Base-by-base conservation (phyloP, 2,797 vertebrate species). In the Darevskia nairensis region DNA sequence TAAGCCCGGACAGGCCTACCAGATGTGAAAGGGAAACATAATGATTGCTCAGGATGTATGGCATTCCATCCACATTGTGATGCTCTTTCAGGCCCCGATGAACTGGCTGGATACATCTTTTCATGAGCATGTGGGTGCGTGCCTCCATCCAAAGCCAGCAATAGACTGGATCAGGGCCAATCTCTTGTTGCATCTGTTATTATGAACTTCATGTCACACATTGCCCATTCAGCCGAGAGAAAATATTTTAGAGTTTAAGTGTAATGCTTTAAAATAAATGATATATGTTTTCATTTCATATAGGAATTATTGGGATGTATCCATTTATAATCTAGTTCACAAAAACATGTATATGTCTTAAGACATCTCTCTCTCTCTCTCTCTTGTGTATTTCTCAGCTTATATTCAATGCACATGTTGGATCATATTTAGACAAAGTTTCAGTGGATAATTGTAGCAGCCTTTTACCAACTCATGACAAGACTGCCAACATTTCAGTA, bases 391-490 rank as follows among this genome's bases (percentile, higher is more conserved):
- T 23, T 23, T 29, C 17, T 64, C 46, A 88, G 89, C 94, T 92
- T 94, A 86, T 71, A 93, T 93, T 94, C 94, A 89, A 89, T 91
- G 95, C 92, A 94, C 93, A 95, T 0, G 91, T 92, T 95, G 92
- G 90, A 92, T 90, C 94, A 92, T 94, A 93, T 94, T 95, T 95
- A 95, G 94, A 93, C 92, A 94, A 92, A 92, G 94, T 93, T 94
- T 95, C 95, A 95, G 88, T 91, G 93, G 94, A 95, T 95, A 95
- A 95, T 93, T 96, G 92, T 92, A 92, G 92, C 94, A 94, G 92
- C 91, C 91, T 89, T 95, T 86, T 80, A 90, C 89, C 94, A 93
- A 93, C 89, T 0, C 91, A 86, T 59, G 6, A 88, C 50, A 92
- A 92, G 84, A 77, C 93, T 95, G 94, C 95, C 95, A 96, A 93